These are phyloP conservation scores for Caenorhabditis remanei DNA, from an alignment of 1,140 invertebrate species.

Conservation along the genomic window DNA sequence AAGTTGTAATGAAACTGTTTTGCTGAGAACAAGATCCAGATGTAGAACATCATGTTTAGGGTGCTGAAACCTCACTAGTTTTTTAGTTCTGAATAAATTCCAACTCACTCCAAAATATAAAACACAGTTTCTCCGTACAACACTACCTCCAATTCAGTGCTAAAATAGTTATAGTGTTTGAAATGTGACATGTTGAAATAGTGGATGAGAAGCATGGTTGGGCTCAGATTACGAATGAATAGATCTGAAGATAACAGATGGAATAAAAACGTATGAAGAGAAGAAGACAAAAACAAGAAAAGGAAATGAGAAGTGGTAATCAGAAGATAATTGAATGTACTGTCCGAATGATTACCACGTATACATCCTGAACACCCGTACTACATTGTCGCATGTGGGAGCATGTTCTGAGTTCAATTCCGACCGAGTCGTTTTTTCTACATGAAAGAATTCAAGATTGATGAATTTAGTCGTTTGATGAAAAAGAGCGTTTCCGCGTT, in stretches of 20 bases:
- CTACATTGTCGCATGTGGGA: neutral
- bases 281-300: neutral
- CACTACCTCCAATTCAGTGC: neutral
- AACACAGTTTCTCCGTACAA: neutral
- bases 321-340: neutral
- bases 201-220: slow-evolving; percentile 6
- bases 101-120: neutral
- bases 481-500: neutral
- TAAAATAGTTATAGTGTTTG: neutral
- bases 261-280: neutral
- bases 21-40: slow-evolving; percentile 9
- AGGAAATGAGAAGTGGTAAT: neutral
- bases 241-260: neutral
- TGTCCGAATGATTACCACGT: neutral
- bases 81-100: neutral
- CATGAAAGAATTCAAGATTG: neutral
- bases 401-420: too few relatives aligned
- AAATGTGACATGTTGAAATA: slow-evolving; percentile 28
- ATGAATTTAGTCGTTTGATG: neutral
- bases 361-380: neutral
- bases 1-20: slow-evolving; percentile 40
- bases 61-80: neutral
- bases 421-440: too few relatives aligned
- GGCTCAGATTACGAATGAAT: neutral
- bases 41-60: slow-evolving; percentile 21